These are phyloP conservation scores for Onychomys arenicola DNA, from an alignment of 2,797 vertebrate species.

Conservation along the genomic window DNA sequence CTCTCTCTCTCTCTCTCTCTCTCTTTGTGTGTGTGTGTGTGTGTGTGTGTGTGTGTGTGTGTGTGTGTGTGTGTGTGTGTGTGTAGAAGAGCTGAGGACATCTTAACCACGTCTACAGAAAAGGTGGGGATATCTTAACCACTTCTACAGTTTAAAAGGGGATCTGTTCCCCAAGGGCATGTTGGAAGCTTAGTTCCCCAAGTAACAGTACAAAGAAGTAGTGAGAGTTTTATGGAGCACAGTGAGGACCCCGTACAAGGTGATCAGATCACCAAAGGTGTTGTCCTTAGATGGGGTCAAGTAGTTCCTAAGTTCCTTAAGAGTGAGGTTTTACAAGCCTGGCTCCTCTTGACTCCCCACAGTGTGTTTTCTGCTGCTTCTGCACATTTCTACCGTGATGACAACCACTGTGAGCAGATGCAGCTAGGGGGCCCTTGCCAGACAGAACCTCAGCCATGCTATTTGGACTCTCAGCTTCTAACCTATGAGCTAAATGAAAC, in stretches of 20 bases:
- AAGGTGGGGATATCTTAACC: rapidly evolving
- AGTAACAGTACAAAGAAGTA: background rate
- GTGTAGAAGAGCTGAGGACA: rapidly evolving
- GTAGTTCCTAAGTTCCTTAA: background rate
- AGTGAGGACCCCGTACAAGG: background rate
- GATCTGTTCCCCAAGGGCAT: background rate
- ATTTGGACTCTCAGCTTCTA: background rate
- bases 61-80: background rate
- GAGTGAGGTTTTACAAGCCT: background rate
- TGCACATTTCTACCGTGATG: too few species aligned
- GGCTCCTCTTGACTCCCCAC: too few species aligned
- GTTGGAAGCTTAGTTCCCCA: background rate
- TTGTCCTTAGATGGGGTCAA: background rate
- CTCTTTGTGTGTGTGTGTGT: too few species aligned
- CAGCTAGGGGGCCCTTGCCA: background rate
- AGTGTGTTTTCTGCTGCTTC: background rate
- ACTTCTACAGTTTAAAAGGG: background rate
- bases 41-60: too few species aligned
- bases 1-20: too few species aligned
- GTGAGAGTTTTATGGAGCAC: background rate
- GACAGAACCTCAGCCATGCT: background rate
- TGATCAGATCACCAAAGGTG: background rate
- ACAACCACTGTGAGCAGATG: background rate
- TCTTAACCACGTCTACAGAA: too few species aligned
- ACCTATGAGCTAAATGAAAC: background rate